Conservation (phyloP, 2,113 vertebrate genomes). For the Dunckerocampus dactyliophorus region DNA sequence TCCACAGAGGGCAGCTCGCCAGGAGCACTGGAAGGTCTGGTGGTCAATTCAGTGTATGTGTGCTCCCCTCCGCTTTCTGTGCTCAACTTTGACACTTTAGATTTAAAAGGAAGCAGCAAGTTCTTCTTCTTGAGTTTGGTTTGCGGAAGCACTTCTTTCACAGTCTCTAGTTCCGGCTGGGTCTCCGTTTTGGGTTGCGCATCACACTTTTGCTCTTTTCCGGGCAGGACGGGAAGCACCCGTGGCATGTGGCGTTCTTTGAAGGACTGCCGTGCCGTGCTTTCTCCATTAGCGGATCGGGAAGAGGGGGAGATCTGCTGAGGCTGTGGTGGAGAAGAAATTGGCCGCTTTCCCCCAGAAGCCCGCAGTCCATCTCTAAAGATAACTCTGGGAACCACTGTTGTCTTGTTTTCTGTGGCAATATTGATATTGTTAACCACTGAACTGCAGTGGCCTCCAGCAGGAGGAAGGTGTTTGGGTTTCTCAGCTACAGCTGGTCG, state of each 20-base stretch:
- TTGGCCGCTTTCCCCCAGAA: conserved; percentile 43
- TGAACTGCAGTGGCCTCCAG: conserved; percentile 39
- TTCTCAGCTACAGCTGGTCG: conserved; percentile 66
- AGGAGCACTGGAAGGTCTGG: conserved; percentile 32
- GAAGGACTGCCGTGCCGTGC: conserved; percentile 35
- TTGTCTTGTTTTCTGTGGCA: conserved; percentile 39
- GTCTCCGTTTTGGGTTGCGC: conserved; percentile 16
- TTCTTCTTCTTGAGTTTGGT: conserved; percentile 61
- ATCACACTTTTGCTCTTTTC: conserved; percentile 28
- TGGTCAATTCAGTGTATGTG: conserved; percentile 33
- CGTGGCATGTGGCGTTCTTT: conserved; percentile 57
- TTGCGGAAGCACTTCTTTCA: conserved; percentile 32
- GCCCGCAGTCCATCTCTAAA: conserved; percentile 53
- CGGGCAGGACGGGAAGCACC: conserved; percentile 54
- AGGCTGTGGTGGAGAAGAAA: conserved; percentile 41
- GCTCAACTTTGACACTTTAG: conserved; percentile 41
- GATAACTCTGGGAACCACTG: conserved; percentile 36
- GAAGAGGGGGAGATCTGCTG: conserved; percentile 18
- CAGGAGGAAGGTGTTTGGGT: conserved; percentile 53
- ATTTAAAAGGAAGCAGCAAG: conserved; percentile 65
- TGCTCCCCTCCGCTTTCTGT: conserved; percentile 43
- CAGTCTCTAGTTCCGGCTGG: conserved; percentile 18
- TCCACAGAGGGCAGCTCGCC: conserved; percentile 29
- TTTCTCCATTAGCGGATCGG: conserved; percentile 17
- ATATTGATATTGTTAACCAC: conserved; percentile 21